Evolutionary conservation across 2,888 invertebrate species (phyloP), one percentile per base, ranked within the genome.

Genomic region (Notocelia uddmanniana): DNA sequence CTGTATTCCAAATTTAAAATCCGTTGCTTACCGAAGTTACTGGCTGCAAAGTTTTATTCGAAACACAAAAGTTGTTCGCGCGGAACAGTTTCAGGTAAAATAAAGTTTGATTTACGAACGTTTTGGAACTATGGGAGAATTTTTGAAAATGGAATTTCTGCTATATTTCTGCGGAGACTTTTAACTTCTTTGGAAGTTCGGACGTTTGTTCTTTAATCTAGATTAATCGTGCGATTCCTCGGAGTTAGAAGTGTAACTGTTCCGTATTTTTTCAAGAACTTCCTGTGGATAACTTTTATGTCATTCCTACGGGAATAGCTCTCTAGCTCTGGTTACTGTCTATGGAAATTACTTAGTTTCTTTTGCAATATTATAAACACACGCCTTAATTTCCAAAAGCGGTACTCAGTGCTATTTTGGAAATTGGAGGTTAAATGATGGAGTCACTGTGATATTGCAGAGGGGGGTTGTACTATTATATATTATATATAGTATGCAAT

Each of bases 101-200:
- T 60, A 64, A 57, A 64, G 54, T 64, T 64, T 64, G 64, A 64
- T 64, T 64, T 64, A 64, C 64, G 37, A 37, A 64, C 54, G 37
- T 52, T 54, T 45, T 23, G 52, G 6, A 64, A 54, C 64, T 54
- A 37, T 21, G 1, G 64, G 21, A 3, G 54, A 34, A 63, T 52
- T 54, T 54, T 64, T 37, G 54, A 37, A 64, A 54, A 64, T 64
- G 37, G 64, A 64, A 64, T 52, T 54, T 19, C 37, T 21, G 63
- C 50, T 19, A 63, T 48, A 63, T 63, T 63, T 45, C 52, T 19
- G 52, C 34, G 19, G 13, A 52, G 50, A 54, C 23, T 64, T 64
- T 50, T 52, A 64, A 37, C 34, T 54, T 64, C 21, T 64, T 52
- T 10, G 34, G 9, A 54, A 64, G 64, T 64, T 64, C 23, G 37